Base-by-base conservation (phyloP, 2,797 vertebrate species). In the Agapornis canus region DNA sequence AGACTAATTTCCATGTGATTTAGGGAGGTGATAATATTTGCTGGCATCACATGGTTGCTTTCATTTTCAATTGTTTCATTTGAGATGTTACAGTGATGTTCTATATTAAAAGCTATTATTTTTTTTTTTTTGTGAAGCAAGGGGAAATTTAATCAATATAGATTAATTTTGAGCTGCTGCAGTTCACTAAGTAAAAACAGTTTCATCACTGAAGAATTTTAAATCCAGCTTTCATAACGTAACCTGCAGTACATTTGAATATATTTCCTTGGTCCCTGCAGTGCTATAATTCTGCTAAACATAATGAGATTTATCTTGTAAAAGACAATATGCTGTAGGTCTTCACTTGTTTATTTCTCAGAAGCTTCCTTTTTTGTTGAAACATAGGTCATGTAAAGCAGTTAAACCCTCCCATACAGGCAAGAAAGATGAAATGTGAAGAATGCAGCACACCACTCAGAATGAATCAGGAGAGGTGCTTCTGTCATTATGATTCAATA, bases 201-300 rank as follows among this genome's bases (percentile, higher is more conserved):
- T 76, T 91, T 83, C 84, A 90, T 95, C 95, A 86, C 81, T 35
- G 83, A 91, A 93, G 94, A 86, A 72, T 95, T 95, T 94, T 78
- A 93, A 93, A 93, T 89, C 72, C 40, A 76, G 79, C 69, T 79
- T 94, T 93, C 86, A 83, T 63, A 89, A 63, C 71, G 45, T 83
- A 96, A 96, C 93, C 66, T 94, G 89, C 57, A 19, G 72, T 82
- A 72, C 18, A 81, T 97, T 94, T 97, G 82, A 89, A 96, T 96
- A 72, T 72, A 86, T 94, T 94, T 61, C 65, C 86, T 71, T 2
- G n/a, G 82, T 89, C 89, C 94, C 94, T 63, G 86, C 91, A 86
- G 92, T 39, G 89, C 81, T 81, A 75, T 94, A 92, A 94, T 81
- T 96, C 85, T 93, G 85, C 78, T 92, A 31, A 94, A 64, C 87